These are phyloP conservation scores for Mycetomoellerius zeteki DNA, from an alignment of 1,140 invertebrate species.

Conservation along the genomic window DNA sequence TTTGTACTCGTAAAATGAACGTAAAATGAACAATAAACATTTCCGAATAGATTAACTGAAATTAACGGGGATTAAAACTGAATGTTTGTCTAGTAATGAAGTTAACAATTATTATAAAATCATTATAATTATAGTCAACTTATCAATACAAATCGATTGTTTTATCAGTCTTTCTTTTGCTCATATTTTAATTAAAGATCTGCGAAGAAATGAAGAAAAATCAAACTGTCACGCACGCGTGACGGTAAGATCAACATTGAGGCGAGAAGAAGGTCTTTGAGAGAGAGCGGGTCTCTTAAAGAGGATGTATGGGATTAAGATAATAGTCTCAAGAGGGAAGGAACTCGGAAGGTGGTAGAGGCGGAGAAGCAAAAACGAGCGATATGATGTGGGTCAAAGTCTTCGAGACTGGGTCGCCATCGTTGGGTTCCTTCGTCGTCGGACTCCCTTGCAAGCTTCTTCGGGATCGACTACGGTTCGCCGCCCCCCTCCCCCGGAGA, in stretches of 20 bases:
- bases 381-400: slow-evolving; percentile 85
- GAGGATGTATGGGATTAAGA: slow-evolving; percentile 84
- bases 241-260: slow-evolving; percentile 23
- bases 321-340: slow-evolving; percentile 81
- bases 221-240: slow-evolving; percentile 28
- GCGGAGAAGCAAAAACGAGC: slow-evolving; percentile 82
- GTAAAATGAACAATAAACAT: background rate
- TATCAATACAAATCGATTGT: background rate
- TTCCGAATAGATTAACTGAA: background rate
- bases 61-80: background rate
- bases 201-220: slow-evolving; percentile 21
- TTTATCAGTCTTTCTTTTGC: background rate
- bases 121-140: background rate
- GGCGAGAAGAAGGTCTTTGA: slow-evolving; percentile 45
- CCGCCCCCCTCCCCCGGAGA: slow-evolving; percentile 41
- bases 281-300: slow-evolving; percentile 78
- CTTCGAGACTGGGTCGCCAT: slow-evolving; percentile 81
- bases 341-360: slow-evolving; percentile 75
- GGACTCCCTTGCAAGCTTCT: slow-evolving; percentile 74
- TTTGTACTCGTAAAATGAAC: background rate
- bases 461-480: slow-evolving; percentile 62
- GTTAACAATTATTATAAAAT: background rate
- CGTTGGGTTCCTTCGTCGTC: slow-evolving; percentile 74
- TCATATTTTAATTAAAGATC: slow-evolving; percentile 25
- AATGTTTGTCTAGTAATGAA: background rate